Percentiles rank a stretch among this genome's conserved stretches.
phyloP scores from a whole-genome alignment of 2,113 vertebrate genomes.

The Erythrocercus mccallii region DNA sequence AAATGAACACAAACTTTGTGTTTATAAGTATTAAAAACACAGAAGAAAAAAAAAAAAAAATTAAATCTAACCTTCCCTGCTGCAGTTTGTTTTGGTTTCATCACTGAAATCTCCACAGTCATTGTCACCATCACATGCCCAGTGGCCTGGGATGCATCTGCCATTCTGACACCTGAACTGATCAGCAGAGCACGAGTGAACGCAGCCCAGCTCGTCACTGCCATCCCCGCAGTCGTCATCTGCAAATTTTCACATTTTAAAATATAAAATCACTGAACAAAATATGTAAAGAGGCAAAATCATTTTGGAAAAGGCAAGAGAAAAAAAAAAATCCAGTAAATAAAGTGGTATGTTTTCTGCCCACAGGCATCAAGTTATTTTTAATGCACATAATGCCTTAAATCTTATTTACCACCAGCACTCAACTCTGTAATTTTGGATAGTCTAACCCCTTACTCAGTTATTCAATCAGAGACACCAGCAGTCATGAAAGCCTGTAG shows the following conservation, averaged over 20 bases:
- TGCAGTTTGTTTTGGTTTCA: slow-evolving; percentile 84
- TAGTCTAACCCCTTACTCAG: neutral
- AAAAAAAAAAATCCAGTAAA: neutral
- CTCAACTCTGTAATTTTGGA: neutral
- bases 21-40: neutral
- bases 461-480: neutral
- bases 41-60: no score
- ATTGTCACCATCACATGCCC: slow-evolving; percentile 95
- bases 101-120: slow-evolving; percentile 97
- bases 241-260: slow-evolving; percentile 13
- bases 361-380: neutral
- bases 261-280: neutral
- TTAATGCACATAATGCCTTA: neutral
- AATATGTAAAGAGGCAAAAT: fast-evolving
- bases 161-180: slow-evolving; percentile 91
- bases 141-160: slow-evolving; percentile 90
- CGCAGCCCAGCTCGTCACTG: slow-evolving; percentile 89
- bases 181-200: slow-evolving; percentile 82
- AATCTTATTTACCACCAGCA: neutral
- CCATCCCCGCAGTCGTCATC: slow-evolving; percentile 95
- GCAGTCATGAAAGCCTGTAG: neutral
- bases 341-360: neutral
- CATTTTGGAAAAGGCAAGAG: neutral
- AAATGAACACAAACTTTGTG: neutral
- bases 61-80: slow-evolving; percentile 78